Percentiles rank a stretch among this genome's conserved stretches.
Evolutionary conservation across 2,888 invertebrate genomes (phyloP).

Genomic region (Periphyllus acericola): DNA sequence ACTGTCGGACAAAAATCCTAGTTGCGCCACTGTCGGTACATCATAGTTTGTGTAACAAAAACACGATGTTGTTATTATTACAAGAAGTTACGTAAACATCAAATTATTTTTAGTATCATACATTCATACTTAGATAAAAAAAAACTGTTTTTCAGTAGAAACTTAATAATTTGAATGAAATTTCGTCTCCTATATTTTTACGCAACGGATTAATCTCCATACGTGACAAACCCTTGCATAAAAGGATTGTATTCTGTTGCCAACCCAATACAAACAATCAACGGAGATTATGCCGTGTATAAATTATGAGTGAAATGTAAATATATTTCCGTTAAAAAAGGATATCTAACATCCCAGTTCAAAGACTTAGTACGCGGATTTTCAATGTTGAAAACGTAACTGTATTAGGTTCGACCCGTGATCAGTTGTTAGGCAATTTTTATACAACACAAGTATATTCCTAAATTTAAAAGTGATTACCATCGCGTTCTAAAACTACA

Average conservation of each 20-base stretch:
- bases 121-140: background rate
- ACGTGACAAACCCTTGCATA: conserved; percentile 29
- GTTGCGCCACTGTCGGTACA: too few relatives aligned
- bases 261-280: background rate
- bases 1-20: too few relatives aligned
- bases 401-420: background rate
- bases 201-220: conserved; percentile 17
- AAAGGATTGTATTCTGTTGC: conserved; percentile 9
- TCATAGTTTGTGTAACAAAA: too few relatives aligned
- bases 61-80: too few relatives aligned
- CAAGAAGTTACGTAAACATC: background rate
- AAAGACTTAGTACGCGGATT: background rate
- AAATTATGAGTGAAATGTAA: background rate
- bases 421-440: background rate
- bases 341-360: background rate
- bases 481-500: background rate
- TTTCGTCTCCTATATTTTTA: background rate
- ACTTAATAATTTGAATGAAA: background rate
- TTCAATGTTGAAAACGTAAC: background rate
- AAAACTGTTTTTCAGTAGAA: background rate
- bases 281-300: background rate
- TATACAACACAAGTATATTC: background rate
- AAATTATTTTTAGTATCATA: background rate
- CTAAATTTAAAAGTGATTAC: background rate
- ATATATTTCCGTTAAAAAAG: background rate